A percentile compares a stretch with the other conserved stretches of the same genome.
These are phyloP conservation scores for Drosophila persimilis DNA, from an alignment of 1,140 invertebrate genomes.

Conservation along the genomic window DNA sequence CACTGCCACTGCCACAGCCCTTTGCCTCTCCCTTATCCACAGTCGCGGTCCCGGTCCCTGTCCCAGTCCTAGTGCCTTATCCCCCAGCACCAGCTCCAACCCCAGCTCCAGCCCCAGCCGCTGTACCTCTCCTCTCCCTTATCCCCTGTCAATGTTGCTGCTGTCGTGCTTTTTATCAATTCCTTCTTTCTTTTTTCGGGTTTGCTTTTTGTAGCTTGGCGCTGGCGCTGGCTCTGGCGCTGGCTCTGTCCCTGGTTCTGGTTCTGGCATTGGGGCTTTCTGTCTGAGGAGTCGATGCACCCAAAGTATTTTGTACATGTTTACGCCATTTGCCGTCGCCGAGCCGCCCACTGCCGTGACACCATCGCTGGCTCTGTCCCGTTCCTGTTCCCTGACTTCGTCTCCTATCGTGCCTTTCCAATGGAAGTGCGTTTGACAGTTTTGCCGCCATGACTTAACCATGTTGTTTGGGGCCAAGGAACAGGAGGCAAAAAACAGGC, in stretches of 20 bases:
- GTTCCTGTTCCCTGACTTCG: constrained; percentile 2
- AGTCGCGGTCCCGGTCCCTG: constrained; percentile 26
- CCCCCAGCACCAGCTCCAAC: too few species aligned
- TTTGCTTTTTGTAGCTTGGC: constrained; percentile 11
- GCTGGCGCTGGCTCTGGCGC: too few species aligned
- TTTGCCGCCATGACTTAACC: constrained; percentile 73
- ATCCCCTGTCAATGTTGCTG: constrained; percentile 38
- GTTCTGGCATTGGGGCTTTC: background rate
- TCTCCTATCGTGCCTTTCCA: background rate
- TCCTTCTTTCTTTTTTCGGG: constrained; percentile 16
- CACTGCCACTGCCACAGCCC: background rate
- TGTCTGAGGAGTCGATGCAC: constrained; percentile 28
- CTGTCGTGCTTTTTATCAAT: constrained; percentile 62
- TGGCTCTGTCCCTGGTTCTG: too few species aligned
- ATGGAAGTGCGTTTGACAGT: constrained; percentile 66
- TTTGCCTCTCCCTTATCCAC: background rate
- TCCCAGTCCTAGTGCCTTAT: too few species aligned
- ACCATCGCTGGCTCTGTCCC: background rate
- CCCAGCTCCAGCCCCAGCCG: too few species aligned
- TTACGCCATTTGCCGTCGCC: constrained; percentile 62
- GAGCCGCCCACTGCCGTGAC: constrained; percentile 10
- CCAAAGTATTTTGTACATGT: constrained; percentile 80
- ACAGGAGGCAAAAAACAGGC: constrained; percentile 1
- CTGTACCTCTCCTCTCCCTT: background rate
- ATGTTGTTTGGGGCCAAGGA: constrained; percentile 35